Evolutionary conservation across 1,140 invertebrate species (phyloP), one percentile per base, ranked within the genome.

Genomic region (Phenacoccus solenopsis): DNA sequence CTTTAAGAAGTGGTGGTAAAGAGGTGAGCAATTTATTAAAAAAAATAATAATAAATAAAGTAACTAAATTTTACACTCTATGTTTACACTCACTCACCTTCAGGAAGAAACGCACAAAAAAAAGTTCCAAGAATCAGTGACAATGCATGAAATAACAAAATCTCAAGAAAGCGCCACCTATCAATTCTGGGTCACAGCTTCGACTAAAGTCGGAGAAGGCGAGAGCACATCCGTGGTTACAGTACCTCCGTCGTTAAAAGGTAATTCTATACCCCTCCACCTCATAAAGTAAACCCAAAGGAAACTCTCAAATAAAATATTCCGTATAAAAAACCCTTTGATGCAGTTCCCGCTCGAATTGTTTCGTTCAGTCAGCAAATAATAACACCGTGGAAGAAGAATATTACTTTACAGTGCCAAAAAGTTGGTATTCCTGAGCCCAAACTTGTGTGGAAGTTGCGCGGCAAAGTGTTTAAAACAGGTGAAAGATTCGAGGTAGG

Each of bases 371-470:
- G 89, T 38, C 83, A 86, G 57, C 83, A 84, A 64, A 84, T 91
- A 57, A 82, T 90, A 10, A 90, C 88, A 4, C 88, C 90, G 4
- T 92, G 90, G 89, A 93, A 93, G 75, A 87, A 89, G 76, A 88
- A 92, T 73, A 83, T 93, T 22, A 86, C 84, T 16, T 77, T 94
- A 21, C 85, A 87, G 0, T 94, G 91, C 76, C 87, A 88, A 73
- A 86, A 87, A 76, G 91, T 93, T 0, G 91, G 91, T 1, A 82
- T 88, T 1, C 90, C 90, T 0, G 79, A 85, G 7, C 73, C 74
- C 64, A 68, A 72, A 68, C 38, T 71, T 28, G 64, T 69, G 16
- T 75, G 74, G 74, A 72, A 72, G 59, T 71, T 74, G 32, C 59
- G 74, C 27, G 74, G 73, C 22, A 75, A 73, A 70, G 64, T 72